Base-by-base conservation (phyloP, 2,113 vertebrate species). In the Myiozetetes cayanensis region DNA sequence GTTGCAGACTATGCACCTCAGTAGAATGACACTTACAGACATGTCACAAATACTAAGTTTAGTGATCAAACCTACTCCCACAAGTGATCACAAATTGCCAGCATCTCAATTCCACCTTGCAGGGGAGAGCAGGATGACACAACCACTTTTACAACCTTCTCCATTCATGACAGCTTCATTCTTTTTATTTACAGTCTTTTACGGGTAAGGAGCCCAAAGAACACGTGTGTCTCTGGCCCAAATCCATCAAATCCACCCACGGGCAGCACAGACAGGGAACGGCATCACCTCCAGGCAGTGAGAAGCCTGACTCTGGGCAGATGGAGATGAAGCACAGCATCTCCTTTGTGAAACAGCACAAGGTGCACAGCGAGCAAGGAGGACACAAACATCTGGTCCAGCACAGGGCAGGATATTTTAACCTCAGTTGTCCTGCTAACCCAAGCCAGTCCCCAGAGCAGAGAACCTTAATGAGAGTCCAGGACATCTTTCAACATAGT, bases 341-440 rank as follows among this genome's bases (percentile, higher is more conserved):
- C 23, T 84, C 23, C 31, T 88, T 74, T 3, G 1, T 0, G 0
- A 8, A 61, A 44, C 44, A 61, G 61, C 28, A 56, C 9, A 16
- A n/a, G 24, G 37, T 47, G 1, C 43, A n/a, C 4, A 5, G 39
- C 0, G 0, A 22, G 18, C 43, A 59, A 55, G 28, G 43, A 61
- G 49, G 49, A 52, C 27, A 44, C 25, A 68, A 66, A 86, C 0
- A 3, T 15, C 39, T 73, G 30, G 18, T 61, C 25, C 2, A 4
- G 43, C 2, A 6, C 41, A 55, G 59, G 46, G 49, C 16, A 80
- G 39, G 23, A 37, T 24, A 24, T 23, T 62, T 77, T 53, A 66
- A 33, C 59, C 31, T 52, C 43, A 58, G 9, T 30, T 2, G 1
- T 41, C n/a, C 46, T 70, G 63, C 28, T 80, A 55, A 50, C 14